Percentiles rank a stretch among this genome's conserved stretches.
Evolutionary conservation across 2,113 vertebrate genomes (phyloP).

Genomic region (Myotis davidii): DNA sequence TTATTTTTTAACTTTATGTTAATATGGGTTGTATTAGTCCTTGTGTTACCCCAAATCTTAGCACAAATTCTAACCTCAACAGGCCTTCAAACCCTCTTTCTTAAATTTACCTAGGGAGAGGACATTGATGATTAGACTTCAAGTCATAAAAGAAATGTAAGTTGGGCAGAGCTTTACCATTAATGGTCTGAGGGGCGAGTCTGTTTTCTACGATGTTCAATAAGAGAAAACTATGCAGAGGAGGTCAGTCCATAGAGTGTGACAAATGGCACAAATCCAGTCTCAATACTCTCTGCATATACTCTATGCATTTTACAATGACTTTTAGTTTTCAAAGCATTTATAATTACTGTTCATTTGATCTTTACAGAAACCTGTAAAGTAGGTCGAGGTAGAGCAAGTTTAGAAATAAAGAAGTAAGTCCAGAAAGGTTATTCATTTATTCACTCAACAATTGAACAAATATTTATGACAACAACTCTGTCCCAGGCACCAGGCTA

Average conservation of each 20-base stretch:
- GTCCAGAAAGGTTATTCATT: neutral
- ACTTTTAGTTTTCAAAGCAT: constrained; percentile 15
- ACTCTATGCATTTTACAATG: neutral
- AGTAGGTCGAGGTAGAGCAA: neutral
- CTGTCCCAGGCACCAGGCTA: neutral
- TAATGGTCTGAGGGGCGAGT: neutral
- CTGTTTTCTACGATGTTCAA: neutral
- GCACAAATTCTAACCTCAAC: neutral
- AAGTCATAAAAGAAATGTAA: neutral
- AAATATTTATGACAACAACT: neutral
- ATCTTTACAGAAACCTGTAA: neutral
- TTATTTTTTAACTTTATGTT: neutral
- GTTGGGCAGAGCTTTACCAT: neutral
- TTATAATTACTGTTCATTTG: neutral
- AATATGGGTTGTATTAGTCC: neutral
- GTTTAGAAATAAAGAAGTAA: constrained; percentile 2
- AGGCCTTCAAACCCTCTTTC: neutral
- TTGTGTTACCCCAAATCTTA: neutral
- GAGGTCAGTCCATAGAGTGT: neutral
- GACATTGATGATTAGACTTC: neutral
- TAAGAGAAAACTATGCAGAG: neutral
- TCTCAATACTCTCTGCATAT: neutral
- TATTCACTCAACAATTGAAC: neutral
- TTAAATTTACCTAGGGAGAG: neutral
- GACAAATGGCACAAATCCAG: neutral